Conservation (phyloP, 1,140 invertebrate genomes). For the Galendromus occidentalis region DNA sequence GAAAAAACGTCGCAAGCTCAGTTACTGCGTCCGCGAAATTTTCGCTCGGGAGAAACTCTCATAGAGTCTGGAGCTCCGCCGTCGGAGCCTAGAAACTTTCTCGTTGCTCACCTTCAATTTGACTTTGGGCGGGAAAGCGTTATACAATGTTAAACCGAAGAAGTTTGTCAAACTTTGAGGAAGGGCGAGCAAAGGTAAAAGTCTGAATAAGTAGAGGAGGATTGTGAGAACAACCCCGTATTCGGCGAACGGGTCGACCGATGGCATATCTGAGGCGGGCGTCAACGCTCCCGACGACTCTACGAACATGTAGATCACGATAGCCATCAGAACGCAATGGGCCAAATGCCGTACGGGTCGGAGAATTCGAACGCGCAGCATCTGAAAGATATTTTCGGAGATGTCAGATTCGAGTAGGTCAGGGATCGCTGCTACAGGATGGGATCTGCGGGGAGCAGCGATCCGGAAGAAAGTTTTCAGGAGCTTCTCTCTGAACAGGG, state of each 20-base stretch:
- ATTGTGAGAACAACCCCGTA: slow-evolving; percentile 30
- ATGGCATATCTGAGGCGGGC: background rate
- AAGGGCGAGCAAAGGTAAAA: slow-evolving; percentile 57
- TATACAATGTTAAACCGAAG: slow-evolving; percentile 68
- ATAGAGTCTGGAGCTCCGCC: too few species aligned
- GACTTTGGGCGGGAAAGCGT: slow-evolving; percentile 84
- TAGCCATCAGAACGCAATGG: background rate
- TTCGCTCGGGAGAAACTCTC: background rate
- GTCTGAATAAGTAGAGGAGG: slow-evolving; percentile 53
- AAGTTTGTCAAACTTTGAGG: slow-evolving; percentile 68
- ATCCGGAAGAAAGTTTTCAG: too few species aligned
- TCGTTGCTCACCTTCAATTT: slow-evolving; percentile 50
- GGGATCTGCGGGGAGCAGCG: too few species aligned
- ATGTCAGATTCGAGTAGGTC: too few species aligned
- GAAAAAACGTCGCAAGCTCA: too few species aligned
- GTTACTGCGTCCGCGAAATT: background rate
- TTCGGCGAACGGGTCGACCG: slow-evolving; percentile 19
- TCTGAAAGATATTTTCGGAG: background rate
- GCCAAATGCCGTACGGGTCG: background rate
- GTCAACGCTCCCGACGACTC: background rate
- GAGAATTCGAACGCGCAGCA: background rate
- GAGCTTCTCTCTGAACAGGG: too few species aligned
- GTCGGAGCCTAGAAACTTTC: too few species aligned
- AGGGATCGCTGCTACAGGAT: too few species aligned
- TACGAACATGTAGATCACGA: background rate